Conservation (phyloP, 2,797 vertebrate species). For the Diglossa cyanea region DNA sequence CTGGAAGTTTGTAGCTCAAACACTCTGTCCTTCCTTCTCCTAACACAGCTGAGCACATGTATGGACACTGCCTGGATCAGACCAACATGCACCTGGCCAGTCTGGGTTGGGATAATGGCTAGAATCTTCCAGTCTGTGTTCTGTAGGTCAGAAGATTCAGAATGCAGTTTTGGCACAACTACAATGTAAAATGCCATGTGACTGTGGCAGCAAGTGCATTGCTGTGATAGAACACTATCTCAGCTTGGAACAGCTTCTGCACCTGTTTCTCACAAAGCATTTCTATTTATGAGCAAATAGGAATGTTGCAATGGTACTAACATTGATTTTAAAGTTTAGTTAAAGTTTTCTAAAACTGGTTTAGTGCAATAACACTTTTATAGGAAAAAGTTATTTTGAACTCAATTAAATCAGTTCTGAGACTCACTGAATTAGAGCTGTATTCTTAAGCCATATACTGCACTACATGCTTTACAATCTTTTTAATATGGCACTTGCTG, state of each 20-base stretch:
- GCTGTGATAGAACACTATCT: not conserved
- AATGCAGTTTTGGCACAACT: slow-evolving; percentile 11
- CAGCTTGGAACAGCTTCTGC: slow-evolving; percentile 7
- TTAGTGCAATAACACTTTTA: not conserved
- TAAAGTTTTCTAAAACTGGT: slow-evolving; percentile 18
- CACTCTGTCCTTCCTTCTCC: not conserved
- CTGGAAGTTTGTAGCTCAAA: not conserved
- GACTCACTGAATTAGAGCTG: not conserved
- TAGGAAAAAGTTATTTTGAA: not conserved
- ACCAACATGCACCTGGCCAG: not conserved
- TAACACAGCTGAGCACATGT: not conserved
- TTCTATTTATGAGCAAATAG: slow-evolving; percentile 6
- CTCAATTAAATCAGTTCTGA: slow-evolving; percentile 10
- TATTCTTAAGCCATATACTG: not conserved
- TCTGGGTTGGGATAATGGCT: not conserved
- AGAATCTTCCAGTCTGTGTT: not conserved
- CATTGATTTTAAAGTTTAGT: not conserved
- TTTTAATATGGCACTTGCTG: slow-evolving; percentile 33
- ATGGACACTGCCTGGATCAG: not conserved
- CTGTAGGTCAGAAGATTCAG: not conserved
- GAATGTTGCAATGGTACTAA: not conserved
- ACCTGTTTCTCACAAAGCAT: not conserved
- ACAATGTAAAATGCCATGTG: slow-evolving; percentile 11
- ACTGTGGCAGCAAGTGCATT: not conserved
- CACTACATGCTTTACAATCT: not conserved